Evolutionary conservation across 2,797 vertebrate genomes (phyloP), one percentile per base, ranked within the genome.

Genomic region (Rachycentron canadum): DNA sequence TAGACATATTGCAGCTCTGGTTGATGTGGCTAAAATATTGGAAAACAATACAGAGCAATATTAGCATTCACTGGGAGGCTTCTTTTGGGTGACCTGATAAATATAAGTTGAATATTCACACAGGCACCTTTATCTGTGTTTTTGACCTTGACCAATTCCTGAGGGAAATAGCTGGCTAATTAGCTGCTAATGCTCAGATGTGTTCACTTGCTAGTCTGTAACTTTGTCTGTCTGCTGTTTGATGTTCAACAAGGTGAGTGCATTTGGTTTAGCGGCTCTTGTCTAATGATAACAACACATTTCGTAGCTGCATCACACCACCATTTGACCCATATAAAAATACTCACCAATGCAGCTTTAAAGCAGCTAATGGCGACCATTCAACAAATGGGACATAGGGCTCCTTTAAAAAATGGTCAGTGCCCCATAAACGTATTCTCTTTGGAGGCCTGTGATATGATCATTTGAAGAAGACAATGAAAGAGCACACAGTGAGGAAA

Each of bases 401-500:
- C 11, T 25, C 2, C 6, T 45, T 45, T 45, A 26, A 73, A 77
- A 77, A 21, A 52, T 41, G n/a, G 59, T 30, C 7, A 36, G 7
- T 36, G 23, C 50, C 32, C 32, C 30, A 36, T 21, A 32, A 59
- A 55, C 0, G 0, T 21, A 8, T 47, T 23, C 23, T 50, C 23
- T 49, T 23, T 25, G 49, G 7, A 26, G 19, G 36, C 14, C 4
- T 17, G 10, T 53, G 32, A 26, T 12, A 45, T 25, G 57, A 23
- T 21, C 25, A 43, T 19, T 21, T 34, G 19, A 17, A 55, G 38
- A 55, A 59, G 3, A 23, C 75, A 80, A 84, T 12, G 5, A 83
- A 73, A 76, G 32, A 8, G 45, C 58, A 89, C 49, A 79, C 71
- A 52, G 7, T 2, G 19, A 63, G 53, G 53, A 79, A 7, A 30